Percentiles rank a stretch among this genome's conserved stretches.
These are phyloP conservation scores for Mayetiola destructor DNA, from an alignment of 2,888 invertebrate species.

Conservation along the genomic window DNA sequence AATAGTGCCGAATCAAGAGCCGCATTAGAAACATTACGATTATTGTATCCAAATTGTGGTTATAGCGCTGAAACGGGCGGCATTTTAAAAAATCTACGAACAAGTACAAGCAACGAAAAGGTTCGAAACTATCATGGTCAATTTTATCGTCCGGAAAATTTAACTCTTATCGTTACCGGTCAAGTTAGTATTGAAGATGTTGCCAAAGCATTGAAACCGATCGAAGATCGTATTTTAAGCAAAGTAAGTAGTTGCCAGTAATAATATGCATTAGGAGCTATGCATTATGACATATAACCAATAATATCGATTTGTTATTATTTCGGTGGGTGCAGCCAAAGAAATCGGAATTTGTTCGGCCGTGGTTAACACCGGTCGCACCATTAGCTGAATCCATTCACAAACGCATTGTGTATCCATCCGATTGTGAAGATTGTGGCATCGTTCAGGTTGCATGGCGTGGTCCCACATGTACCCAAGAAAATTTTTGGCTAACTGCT, in stretches of 20 bases:
- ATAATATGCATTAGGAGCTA: slow-evolving; percentile 16
- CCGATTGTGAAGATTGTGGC: slow-evolving; percentile 73
- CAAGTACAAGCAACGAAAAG: slow-evolving; percentile 65
- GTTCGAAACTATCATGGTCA: slow-evolving; percentile 67
- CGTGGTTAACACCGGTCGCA: slow-evolving; percentile 62
- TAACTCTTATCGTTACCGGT: slow-evolving; percentile 70
- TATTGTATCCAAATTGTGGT: slow-evolving; percentile 67
- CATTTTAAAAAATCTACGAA: slow-evolving; percentile 66
- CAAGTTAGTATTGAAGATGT: slow-evolving; percentile 61
- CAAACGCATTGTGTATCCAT: slow-evolving; percentile 47
- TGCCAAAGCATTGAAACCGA: slow-evolving; percentile 47
- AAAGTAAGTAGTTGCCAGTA: slow-evolving; percentile 7
- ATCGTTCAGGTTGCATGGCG: slow-evolving; percentile 55
- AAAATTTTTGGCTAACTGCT: slow-evolving; percentile 46
- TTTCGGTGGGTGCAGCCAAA: slow-evolving; percentile 37
- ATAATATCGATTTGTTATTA: too few relatives aligned
- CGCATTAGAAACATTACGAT: slow-evolving; percentile 46
- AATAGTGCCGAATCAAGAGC: slow-evolving; percentile 63
- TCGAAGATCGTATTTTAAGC: slow-evolving; percentile 10
- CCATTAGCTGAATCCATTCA: slow-evolving; percentile 44
- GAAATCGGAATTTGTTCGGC: slow-evolving; percentile 33
- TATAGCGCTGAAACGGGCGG: slow-evolving; percentile 80
- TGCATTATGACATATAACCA: slow-evolving; percentile 32
- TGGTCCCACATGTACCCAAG: slow-evolving; percentile 47
- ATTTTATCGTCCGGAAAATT: slow-evolving; percentile 79